Evolutionary conservation across 2,888 invertebrate species (phyloP), one percentile per base, ranked within the genome.

Genomic region (Oxyteleia sp.): DNA sequence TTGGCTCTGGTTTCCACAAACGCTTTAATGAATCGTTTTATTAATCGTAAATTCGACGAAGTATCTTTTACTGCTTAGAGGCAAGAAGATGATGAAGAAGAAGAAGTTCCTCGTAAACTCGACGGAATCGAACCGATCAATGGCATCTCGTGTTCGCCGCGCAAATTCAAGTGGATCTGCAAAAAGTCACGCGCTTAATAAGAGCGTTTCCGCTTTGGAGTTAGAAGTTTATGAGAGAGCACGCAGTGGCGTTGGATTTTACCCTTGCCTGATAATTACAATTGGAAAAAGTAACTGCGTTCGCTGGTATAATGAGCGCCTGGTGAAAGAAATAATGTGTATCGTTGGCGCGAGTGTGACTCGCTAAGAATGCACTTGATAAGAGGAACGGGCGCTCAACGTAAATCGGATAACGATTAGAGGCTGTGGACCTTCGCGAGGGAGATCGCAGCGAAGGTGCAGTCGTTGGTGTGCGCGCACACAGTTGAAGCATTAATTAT

Each of bases 371-470:
- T 63, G 78, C 63, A 35, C 63, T 69, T 71, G 79, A 79, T 79
- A 79, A 79, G 69, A 63, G 13, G 57, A 69, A 63, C 63, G 69
- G 63, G 69, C 69, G 41, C 38, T 61, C 8, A 45, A 26, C 63
- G 45, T 20, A 63, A 79, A 79, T 79, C 78, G 55, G 55, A 79
- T 79, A 71, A 71, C 69, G 78, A 79, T 79, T 79, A 69, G 63
- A 49, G 63, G 63, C 63, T 51, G 61, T 32, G 69, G 78, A 79
- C 78, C 78, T 79, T 79, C 69, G 63, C 41, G 51, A 61, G 59
- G 66, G 76, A 68, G 76, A 76, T 68, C 68, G 76, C 75, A 47
- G 71, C 63, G 64, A 79, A 79, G 71, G 79, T 64, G 63, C 78
- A 61, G 78, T 59, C 55, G 49, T 64, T 74, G 43, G 55, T 64